A percentile compares a stretch with the other conserved stretches of the same genome.
Conservation (phyloP, 2,888 invertebrate species). For the Macrophya alboannulata region DNA sequence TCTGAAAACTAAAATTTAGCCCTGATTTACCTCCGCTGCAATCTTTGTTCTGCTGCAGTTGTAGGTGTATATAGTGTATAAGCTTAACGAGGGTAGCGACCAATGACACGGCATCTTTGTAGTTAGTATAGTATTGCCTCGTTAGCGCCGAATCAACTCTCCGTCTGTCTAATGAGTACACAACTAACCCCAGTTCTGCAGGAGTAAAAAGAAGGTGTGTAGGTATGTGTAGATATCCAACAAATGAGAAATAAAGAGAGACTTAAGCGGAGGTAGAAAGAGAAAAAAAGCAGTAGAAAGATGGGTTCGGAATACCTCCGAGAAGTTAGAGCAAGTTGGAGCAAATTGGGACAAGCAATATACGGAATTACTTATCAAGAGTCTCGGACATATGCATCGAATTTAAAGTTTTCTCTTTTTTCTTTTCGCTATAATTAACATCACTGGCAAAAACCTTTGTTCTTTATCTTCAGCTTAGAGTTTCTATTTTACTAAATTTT, state of each 20-base stretch:
- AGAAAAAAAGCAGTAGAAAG: constrained; percentile 12
- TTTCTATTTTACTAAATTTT: too few relatives aligned
- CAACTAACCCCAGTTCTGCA: constrained; percentile 15
- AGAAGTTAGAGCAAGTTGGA: constrained; percentile 19
- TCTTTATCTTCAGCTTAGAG: too few relatives aligned
- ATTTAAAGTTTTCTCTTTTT: neutral
- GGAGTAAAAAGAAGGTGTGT: neutral
- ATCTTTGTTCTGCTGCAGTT: neutral
- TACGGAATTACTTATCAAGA: neutral
- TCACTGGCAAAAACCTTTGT: neutral
- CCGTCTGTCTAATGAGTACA: constrained; percentile 48
- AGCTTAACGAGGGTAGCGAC: constrained; percentile 42
- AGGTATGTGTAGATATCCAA: neutral
- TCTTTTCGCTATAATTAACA: neutral
- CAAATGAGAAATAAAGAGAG: constrained; percentile 28
- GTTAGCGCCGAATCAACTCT: constrained; percentile 51
- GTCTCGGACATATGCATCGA: constrained; percentile 1
- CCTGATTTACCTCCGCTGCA: constrained; percentile 26
- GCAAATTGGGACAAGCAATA: constrained; percentile 41
- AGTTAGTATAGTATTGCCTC: constrained; percentile 44
- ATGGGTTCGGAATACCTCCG: neutral
- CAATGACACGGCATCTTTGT: constrained; percentile 51
- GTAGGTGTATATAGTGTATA: neutral
- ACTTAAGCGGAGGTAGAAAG: neutral
- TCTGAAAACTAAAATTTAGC: neutral